Conservation (phyloP, 2,797 vertebrate species). For the Falco biarmicus region DNA sequence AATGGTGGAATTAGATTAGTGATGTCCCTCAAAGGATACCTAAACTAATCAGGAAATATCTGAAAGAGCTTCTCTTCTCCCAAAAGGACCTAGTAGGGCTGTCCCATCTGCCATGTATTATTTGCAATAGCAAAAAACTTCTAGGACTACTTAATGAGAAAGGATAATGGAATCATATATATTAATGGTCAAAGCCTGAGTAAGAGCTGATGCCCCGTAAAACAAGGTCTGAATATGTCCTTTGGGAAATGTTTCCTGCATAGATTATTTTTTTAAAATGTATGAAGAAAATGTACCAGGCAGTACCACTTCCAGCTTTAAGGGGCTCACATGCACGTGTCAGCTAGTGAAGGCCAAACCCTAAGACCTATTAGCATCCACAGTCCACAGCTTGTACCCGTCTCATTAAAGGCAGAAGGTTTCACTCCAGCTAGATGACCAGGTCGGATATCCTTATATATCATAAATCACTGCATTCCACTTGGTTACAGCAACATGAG, state of each 20-base stretch:
- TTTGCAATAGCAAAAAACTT: conserved; percentile 41
- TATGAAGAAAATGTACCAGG: neutral
- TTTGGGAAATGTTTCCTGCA: conserved; percentile 24
- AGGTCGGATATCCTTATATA: neutral
- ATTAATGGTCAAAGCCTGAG: conserved; percentile 23
- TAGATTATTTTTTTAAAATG: neutral
- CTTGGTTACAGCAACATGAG: neutral
- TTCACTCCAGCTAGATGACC: neutral
- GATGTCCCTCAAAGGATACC: conserved; percentile 21
- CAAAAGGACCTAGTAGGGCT: neutral
- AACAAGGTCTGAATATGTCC: neutral
- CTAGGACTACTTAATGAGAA: conserved; percentile 26
- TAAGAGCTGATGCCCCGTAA: conserved; percentile 14
- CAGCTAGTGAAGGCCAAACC: neutral
- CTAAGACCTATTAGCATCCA: neutral
- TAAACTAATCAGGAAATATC: conserved; percentile 54
- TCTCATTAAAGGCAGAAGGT: neutral
- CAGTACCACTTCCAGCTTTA: neutral
- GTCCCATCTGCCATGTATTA: conserved; percentile 19
- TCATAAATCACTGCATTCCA: conserved; percentile 24
- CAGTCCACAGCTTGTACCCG: neutral
- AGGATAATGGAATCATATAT: conserved; percentile 34
- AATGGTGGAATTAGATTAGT: conserved; percentile 35
- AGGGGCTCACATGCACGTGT: neutral
- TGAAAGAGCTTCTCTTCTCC: conserved; percentile 12